A percentile compares a stretch with the other conserved stretches of the same genome.
Conservation (phyloP, 2,888 invertebrate species). For the Acrobeloides nanus region DNA sequence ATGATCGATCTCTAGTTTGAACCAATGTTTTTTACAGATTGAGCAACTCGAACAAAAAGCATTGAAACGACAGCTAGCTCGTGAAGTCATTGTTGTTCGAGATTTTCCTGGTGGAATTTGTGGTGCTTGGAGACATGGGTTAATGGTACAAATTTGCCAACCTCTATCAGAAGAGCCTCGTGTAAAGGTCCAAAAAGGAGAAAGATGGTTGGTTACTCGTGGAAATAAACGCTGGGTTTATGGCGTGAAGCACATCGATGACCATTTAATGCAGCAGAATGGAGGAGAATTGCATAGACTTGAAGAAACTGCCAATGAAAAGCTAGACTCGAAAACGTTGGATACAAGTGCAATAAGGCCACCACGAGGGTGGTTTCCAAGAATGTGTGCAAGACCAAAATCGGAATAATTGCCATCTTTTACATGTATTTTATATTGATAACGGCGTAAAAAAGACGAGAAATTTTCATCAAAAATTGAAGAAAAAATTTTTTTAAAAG, state of each 20-base stretch:
- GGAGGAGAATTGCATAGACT: no score
- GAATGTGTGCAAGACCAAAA: not conserved
- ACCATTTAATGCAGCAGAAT: no score
- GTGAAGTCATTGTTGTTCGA: constrained; percentile 14
- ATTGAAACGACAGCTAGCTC: constrained; percentile 22
- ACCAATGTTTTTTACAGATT: constrained; percentile 28
- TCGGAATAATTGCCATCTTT: no score
- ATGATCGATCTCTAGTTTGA: no score
- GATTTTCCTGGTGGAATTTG: constrained; percentile 9
- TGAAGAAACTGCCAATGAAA: not conserved
- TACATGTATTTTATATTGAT: no score
- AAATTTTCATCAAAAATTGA: not conserved
- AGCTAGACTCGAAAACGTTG: not conserved
- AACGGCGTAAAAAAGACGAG: not conserved
- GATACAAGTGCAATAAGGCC: not conserved
- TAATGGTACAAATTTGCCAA: constrained; percentile 28
- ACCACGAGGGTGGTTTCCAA: constrained; percentile 14
- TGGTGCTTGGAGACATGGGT: constrained; percentile 11
- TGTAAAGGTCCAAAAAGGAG: constrained; percentile 29
- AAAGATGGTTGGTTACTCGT: constrained; percentile 32
- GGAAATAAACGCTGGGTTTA: constrained; percentile 38
- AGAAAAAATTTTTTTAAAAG: not conserved
- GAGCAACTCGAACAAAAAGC: constrained; percentile 41
- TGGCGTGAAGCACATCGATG: no score
- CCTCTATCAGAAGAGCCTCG: constrained; percentile 33